Evolutionary conservation across 2,888 invertebrate genomes (phyloP).

Genomic region (Heterodera filipjevi): DNA sequence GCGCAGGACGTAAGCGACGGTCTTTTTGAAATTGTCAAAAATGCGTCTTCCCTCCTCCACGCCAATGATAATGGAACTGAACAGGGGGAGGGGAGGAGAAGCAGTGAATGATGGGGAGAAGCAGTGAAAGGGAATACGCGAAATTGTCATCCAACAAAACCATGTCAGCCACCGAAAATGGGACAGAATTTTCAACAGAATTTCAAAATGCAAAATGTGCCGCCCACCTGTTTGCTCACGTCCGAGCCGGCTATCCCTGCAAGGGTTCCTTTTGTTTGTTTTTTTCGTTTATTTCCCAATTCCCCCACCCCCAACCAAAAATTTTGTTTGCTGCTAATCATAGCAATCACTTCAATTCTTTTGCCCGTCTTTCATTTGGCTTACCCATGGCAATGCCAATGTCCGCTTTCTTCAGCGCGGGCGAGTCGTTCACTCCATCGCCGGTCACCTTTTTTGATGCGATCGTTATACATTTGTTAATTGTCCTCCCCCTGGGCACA

Average conservation of each 20-base stretch:
- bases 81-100: neutral
- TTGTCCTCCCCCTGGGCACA: no score
- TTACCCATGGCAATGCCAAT: constrained; percentile 68
- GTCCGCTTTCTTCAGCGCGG: constrained; percentile 71
- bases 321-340: no score
- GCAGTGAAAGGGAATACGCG: constrained; percentile 66
- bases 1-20: constrained; percentile 71
- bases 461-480: neutral
- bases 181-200: neutral
- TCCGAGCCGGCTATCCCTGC: constrained; percentile 68
- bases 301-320: no score
- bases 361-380: neutral
- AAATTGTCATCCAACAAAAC: constrained; percentile 97
- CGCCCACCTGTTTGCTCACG: constrained; percentile 76
- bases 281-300: neutral
- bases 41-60: constrained; percentile 74
- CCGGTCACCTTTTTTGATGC: constrained; percentile 67
- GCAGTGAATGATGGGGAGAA: neutral
- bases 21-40: constrained; percentile 71
- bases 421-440: constrained; percentile 72
- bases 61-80: constrained; percentile 82
- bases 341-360: no score
- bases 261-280: neutral
- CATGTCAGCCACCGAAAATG: constrained; percentile 87
- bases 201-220: neutral